Percentiles rank a stretch among this genome's conserved stretches.
phyloP scores from a whole-genome alignment of 64 coral and sea anemone species.

The Stylophora pistillata region DNA sequence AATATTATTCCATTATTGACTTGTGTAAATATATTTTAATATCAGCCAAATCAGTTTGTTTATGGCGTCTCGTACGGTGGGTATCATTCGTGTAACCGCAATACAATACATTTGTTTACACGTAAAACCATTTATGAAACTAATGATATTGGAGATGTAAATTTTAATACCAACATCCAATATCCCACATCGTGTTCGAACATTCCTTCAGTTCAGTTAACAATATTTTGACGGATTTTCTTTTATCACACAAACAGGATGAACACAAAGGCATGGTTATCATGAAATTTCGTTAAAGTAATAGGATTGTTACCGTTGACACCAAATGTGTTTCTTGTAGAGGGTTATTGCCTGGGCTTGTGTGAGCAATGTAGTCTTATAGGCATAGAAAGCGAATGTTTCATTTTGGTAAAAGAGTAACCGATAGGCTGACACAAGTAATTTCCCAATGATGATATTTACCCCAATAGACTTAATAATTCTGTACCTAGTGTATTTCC shows the following conservation, averaged over 20 bases:
- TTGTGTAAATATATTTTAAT: background rate
- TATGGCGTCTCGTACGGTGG: background rate
- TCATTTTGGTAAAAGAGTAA: no score
- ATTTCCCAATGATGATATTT: no score
- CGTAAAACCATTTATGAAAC: background rate
- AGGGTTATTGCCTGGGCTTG: background rate
- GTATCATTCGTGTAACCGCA: no score
- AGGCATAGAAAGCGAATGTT: slow-evolving; percentile 15
- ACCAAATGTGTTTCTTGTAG: background rate
- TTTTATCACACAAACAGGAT: slow-evolving; percentile 13
- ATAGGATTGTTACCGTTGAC: background rate
- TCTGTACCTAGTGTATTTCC: no score
- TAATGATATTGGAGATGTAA: background rate
- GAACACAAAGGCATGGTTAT: background rate
- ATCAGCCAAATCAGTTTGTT: background rate
- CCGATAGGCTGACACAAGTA: no score
- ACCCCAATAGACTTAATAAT: no score
- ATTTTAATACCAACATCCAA: slow-evolving; percentile 3
- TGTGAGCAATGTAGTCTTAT: slow-evolving; percentile 18
- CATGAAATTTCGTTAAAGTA: background rate
- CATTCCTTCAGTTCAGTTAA: slow-evolving; percentile 16
- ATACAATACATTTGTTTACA: background rate
- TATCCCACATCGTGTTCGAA: background rate
- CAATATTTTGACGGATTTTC: background rate
- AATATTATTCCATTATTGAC: background rate